A percentile compares a stretch with the other conserved stretches of the same genome.
phyloP scores from a whole-genome alignment of 2,888 invertebrate genomes.

The Cylindroiulus punctatus region DNA sequence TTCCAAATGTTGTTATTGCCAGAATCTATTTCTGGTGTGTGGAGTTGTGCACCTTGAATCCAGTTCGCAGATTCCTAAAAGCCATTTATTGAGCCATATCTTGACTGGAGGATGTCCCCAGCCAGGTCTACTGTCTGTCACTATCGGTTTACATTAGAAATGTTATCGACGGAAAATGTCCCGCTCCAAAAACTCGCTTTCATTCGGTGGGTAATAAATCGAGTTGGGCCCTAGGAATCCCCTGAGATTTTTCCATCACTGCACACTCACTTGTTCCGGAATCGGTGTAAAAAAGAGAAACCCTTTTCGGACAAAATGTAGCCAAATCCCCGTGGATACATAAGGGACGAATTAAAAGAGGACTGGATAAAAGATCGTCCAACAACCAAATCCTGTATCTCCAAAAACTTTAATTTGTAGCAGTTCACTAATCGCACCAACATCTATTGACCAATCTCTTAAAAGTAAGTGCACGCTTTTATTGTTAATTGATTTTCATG shows the following conservation, averaged over 20 bases:
- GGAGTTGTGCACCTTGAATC: no score
- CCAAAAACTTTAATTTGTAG: no score
- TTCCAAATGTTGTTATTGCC: no score
- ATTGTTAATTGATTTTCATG: no score
- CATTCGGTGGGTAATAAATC: constrained; percentile 23
- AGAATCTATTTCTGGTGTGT: no score
- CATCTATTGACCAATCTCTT: no score
- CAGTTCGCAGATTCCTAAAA: not conserved
- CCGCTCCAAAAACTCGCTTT: not conserved
- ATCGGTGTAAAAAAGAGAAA: not conserved
- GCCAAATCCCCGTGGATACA: not conserved
- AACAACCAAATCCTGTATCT: no score
- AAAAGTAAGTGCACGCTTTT: no score
- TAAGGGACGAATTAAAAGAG: no score
- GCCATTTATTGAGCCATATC: constrained; percentile 32
- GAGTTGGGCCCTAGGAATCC: not conserved
- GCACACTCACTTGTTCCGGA: not conserved
- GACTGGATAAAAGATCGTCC: no score
- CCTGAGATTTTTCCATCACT: not conserved
- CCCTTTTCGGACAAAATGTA: not conserved
- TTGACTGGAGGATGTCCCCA: not conserved
- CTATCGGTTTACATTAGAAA: not conserved
- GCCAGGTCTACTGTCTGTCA: not conserved
- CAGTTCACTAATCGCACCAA: no score
- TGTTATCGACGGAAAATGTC: not conserved